Base-by-base conservation (phyloP, 2,888 invertebrate genomes). In the Silvanus unidentatus region DNA sequence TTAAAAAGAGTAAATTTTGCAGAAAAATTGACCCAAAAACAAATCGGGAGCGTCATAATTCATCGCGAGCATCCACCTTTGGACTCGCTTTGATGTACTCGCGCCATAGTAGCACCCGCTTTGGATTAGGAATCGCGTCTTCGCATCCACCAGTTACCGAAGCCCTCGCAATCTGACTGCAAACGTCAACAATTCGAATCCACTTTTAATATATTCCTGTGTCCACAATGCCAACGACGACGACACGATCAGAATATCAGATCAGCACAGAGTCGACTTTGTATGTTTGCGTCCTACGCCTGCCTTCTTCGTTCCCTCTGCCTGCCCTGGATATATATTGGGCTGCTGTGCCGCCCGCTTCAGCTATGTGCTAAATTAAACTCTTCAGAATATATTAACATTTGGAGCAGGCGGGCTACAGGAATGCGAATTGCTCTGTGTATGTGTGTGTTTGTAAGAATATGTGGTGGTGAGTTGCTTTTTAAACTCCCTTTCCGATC, bases 311-410 rank as follows among this genome's bases (percentile, higher is more conserved):
- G 9, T n/a, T 40, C 40, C 41, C 35, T 15, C 42, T 22, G 27
- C 38, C 44, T 49, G 41, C 53, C 63, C 22, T 22, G 22, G 22
- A 22, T 22, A 32, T 32, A 12, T 12, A 11, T 32, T 11, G 16
- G 37, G 37, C 37, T 12, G 32, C 32, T 22, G 22, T 22, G n/a
- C 32, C 62, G 62, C 63, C 64, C 63, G 57, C 60, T 58, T 55
- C 60, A 65, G 71, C 70, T 70, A 71, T 70, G 71, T 69, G 71
- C 70, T 71, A 70, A 71, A 71, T 71, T 71, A 71, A 70, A 70
- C 70, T 71, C 69, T 66, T 68, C 68, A 62, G 70, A 71, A 70
- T 71, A 71, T 71, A 71, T 71, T 71, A 71, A 71, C 70, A 69
- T 71, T 70, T 65, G 65, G 64, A 68, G 62, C 63, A 63, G 60